Evolutionary conservation across 64 coral and sea anemone species (phyloP).

Genomic region (Platygyra sinensis): DNA sequence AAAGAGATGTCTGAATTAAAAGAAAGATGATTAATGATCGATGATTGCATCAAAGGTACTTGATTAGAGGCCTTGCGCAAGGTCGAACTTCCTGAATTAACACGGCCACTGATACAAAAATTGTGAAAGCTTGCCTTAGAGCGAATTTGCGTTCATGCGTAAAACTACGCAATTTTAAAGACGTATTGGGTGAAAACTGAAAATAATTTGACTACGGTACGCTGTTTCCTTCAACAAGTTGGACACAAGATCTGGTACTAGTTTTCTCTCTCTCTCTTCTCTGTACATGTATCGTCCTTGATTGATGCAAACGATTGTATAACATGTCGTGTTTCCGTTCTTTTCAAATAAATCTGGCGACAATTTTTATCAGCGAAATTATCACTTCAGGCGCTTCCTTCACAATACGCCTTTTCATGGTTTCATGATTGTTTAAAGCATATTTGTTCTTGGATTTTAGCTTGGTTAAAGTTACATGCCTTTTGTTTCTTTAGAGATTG

Average conservation of each 20-base stretch:
- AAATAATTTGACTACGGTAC: background rate
- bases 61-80: background rate
- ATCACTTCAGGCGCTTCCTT: background rate
- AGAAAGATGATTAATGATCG: background rate
- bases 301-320: background rate
- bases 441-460: too few relatives aligned
- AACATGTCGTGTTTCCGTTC: background rate
- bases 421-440: background rate
- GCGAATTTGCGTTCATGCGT: background rate
- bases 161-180: background rate
- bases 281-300: background rate
- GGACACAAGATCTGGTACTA: background rate
- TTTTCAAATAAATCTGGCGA: background rate
- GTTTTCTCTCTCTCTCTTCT: background rate
- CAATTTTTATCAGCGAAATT: background rate
- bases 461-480: background rate
- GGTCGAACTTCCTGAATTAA: background rate
- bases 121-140: background rate
- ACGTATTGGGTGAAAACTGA: background rate
- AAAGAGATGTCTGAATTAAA: background rate
- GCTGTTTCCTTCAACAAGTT: background rate
- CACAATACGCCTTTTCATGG: background rate
- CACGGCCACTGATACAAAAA: background rate
- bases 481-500: background rate
- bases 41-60: background rate